Base-by-base conservation (phyloP, 2,888 invertebrate species). In the Torymus texanus region DNA sequence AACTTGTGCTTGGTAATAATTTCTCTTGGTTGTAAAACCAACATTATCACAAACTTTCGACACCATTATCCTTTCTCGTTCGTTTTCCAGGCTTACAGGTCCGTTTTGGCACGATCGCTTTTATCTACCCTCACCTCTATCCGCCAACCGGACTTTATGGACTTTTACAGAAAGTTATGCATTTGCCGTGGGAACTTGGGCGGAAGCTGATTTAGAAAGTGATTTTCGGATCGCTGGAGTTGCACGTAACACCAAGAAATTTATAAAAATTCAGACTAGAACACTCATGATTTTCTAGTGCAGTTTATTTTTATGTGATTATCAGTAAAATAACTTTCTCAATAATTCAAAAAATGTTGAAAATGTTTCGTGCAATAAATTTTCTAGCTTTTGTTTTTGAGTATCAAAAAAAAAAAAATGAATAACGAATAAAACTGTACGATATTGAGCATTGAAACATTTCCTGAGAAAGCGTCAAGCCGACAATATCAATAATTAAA, bases 131-230 rank as follows among this genome's bases (percentile, higher is more conserved):
- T 66, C 41, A 66, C 24, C 24, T n/a, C n/a, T 65, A 14, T 29
- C 14, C 41, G 12, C 14, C 18, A 13, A 12, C 21, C 24, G 18
- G 58, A 14, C 58, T 16, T 62, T 61, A 24, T 13, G 62, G 62
- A 62, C 62, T 55, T 72, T 62, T 11, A 51, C 58, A 2, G 16
- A 11, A 62, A 72, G 50, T 70, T 59, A 50, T 59, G 63, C 41
- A 59, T 50, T 66, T 59, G 74, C 21, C 41, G 51, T 58, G 24
- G 1, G n/a, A 51, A 58, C 58, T 74, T 24, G 74, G 58, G 61
- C 41, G 51, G 51, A 58, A 75, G 58, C 51, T 75, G 66, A 75
- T 75, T 75, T 75, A 66, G 65, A 66, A 66, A 66, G 58, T 51
- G 63, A 75, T 66, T 51, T 75, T 55, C 29, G 53, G 18, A 13